These are phyloP conservation scores for Apteryx mantelli DNA, from an alignment of 2,113 vertebrate species.

Conservation along the genomic window DNA sequence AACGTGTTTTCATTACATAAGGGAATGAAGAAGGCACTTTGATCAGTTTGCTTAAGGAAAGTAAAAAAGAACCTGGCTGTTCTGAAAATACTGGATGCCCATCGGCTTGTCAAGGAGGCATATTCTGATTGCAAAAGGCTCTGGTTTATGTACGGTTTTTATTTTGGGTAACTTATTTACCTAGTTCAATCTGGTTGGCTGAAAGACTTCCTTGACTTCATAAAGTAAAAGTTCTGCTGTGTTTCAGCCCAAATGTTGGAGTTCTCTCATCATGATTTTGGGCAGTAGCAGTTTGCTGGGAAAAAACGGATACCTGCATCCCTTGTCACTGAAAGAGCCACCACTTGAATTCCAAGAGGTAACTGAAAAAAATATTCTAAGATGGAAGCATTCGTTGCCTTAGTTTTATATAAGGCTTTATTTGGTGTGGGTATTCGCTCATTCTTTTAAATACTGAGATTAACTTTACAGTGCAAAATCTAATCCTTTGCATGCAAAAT, in stretches of 20 bases:
- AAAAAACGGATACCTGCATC: not conserved
- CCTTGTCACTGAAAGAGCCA: slow-evolving; percentile 6
- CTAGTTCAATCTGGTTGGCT: not conserved
- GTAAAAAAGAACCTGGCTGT: not conserved
- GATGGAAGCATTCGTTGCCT: not conserved
- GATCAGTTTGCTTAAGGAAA: not conserved
- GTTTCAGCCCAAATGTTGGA: slow-evolving; percentile 62
- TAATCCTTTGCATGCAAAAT: not conserved
- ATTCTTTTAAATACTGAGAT: not conserved
- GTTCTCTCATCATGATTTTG: slow-evolving; percentile 39
- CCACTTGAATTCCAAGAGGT: slow-evolving; percentile 31
- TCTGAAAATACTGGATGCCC: not conserved
- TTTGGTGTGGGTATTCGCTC: not conserved
- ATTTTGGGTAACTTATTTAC: not conserved
- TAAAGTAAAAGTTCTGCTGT: not conserved
- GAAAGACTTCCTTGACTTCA: not conserved
- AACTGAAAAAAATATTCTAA: not conserved
- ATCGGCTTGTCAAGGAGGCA: not conserved
- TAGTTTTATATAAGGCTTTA: not conserved
- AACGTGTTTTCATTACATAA: not conserved
- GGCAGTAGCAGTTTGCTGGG: not conserved
- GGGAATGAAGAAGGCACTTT: not conserved
- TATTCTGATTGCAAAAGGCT: not conserved
- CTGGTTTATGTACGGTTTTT: not conserved
- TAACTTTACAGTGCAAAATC: not conserved